phyloP scores from a whole-genome alignment of 2,797 vertebrate genomes.

The Propithecus deckenii region DNA sequence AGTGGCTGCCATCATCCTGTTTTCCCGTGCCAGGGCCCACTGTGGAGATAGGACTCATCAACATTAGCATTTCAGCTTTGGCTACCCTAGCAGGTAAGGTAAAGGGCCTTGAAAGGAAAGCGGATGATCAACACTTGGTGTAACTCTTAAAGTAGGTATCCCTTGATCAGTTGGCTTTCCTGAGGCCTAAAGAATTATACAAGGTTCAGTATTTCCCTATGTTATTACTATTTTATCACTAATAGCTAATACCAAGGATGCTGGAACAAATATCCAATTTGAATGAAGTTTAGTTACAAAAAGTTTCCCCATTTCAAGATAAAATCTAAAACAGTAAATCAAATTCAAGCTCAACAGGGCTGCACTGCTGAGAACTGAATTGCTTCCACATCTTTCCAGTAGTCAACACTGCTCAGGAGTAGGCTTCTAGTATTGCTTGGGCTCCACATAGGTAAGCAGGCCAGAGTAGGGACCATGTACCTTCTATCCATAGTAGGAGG shows the following conservation, averaged over 20 bases:
- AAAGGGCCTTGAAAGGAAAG: not conserved
- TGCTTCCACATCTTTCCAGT: fast-evolving
- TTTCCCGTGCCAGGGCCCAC: not conserved
- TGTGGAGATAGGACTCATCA: not conserved
- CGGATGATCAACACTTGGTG: not conserved
- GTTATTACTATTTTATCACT: not conserved
- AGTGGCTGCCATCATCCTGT: not conserved
- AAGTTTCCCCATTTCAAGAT: not conserved
- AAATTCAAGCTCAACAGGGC: not conserved
- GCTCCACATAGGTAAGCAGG: not conserved
- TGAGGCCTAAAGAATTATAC: not conserved
- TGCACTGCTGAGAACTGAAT: not conserved
- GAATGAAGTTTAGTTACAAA: not conserved
- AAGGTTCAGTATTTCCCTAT: not conserved
- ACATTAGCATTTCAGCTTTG: not conserved
- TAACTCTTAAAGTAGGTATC: not conserved
- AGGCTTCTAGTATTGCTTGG: too few relatives aligned
- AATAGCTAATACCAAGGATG: not conserved
- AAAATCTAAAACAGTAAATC: not conserved
- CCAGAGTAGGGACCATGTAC: not conserved
- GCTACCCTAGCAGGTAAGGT: not conserved
- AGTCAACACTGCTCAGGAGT: not conserved
- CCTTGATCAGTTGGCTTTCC: not conserved
- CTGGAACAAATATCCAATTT: not conserved
- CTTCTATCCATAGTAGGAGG: not conserved